phyloP scores from a whole-genome alignment of 2,797 vertebrate species.

The Dromococcyx pavoninus region DNA sequence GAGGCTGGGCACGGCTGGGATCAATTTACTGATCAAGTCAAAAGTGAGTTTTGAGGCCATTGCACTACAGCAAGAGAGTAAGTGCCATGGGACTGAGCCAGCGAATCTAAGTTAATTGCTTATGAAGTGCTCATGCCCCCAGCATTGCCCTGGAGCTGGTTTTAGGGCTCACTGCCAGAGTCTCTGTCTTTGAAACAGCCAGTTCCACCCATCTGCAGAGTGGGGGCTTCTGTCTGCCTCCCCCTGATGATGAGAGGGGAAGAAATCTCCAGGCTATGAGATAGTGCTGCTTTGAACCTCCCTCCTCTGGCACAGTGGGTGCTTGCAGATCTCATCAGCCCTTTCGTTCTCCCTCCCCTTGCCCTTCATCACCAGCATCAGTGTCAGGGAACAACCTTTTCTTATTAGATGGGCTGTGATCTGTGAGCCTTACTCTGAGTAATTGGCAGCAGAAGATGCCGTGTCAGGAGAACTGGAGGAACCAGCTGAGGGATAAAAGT shows the following conservation, averaged over 20 bases:
- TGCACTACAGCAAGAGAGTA: accelerated
- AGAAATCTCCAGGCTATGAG: not conserved
- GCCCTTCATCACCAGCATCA: accelerated
- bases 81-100: accelerated
- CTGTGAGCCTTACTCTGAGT: not conserved
- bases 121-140: accelerated
- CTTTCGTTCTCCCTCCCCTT: not conserved
- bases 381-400: not conserved
- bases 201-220: not conserved
- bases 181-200: not conserved
- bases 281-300: not conserved
- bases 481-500: not conserved
- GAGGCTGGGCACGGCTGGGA: not conserved
- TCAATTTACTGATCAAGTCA: not conserved
- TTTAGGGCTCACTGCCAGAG: not conserved
- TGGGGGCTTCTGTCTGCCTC: accelerated
- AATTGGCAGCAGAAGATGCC: not conserved
- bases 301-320: not conserved
- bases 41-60: not conserved
- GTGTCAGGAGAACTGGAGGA: not conserved
- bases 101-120: not conserved
- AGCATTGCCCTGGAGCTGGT: accelerated
- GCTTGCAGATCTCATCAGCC: not conserved
- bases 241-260: not conserved
- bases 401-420: not conserved